These are phyloP conservation scores for Adelosebastes latens DNA, from an alignment of 2,797 vertebrate genomes.

Conservation along the genomic window DNA sequence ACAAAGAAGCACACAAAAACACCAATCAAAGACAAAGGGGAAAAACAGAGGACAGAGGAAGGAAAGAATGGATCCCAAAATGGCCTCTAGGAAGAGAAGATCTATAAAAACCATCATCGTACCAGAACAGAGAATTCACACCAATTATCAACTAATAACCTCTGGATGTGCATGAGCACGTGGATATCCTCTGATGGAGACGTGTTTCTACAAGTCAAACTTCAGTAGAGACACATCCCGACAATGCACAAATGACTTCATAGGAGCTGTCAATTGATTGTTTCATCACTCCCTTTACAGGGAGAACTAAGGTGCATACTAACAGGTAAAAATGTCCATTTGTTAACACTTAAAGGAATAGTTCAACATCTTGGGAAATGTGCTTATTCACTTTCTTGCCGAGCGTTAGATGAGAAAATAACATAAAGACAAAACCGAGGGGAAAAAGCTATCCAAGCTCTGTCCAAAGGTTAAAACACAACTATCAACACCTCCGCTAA, in stretches of 20 bases:
- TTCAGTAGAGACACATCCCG: neutral
- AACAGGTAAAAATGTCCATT: neutral
- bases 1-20: neutral
- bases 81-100: slow-evolving; percentile 2
- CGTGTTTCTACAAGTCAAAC: neutral
- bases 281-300: neutral
- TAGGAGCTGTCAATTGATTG: neutral
- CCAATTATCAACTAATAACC: slow-evolving; percentile 14
- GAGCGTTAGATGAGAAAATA: neutral
- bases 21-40: neutral
- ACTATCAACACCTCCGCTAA: neutral
- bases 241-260: neutral
- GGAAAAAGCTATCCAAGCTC: neutral
- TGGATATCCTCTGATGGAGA: neutral
- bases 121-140: slow-evolving; percentile 5
- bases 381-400: neutral
- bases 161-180: neutral
- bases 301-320: neutral
- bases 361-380: neutral
- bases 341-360: too few relatives aligned
- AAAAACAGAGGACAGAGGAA: neutral
- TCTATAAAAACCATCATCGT: slow-evolving; percentile 34
- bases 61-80: slow-evolving; percentile 35
- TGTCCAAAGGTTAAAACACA: neutral
- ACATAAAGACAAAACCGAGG: neutral